Percentiles rank a stretch among this genome's conserved stretches.
Conservation (phyloP, 1,140 invertebrate species). For the Drosophila littoralis region DNA sequence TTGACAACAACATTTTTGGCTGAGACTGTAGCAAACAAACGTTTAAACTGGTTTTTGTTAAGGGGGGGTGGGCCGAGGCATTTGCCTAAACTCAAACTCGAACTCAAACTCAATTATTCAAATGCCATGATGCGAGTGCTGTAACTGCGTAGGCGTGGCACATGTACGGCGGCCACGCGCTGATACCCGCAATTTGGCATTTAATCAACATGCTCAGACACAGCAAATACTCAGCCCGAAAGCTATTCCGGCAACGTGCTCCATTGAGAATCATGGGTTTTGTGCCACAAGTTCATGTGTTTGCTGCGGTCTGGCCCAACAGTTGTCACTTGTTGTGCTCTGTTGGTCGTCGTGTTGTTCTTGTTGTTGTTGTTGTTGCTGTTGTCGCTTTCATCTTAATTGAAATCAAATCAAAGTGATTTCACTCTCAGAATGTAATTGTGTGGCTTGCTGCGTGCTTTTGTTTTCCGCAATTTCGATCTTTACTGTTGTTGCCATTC, state of each 20-base stretch:
- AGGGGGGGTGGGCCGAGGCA: no score
- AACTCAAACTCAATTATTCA: conserved; percentile 72
- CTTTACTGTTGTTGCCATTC: conserved; percentile 51
- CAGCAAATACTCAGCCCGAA: conserved; percentile 19
- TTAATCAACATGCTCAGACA: conserved; percentile 62
- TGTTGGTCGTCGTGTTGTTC: conserved; percentile 11
- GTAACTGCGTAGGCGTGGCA: conserved; percentile 38
- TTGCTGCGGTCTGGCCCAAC: conserved; percentile 46
- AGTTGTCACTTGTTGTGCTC: conserved; percentile 39
- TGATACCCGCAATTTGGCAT: conserved; percentile 73
- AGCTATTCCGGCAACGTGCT: conserved; percentile 31
- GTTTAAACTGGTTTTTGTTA: conserved; percentile 54
- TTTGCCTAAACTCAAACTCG: conserved; percentile 43
- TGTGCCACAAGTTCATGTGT: conserved; percentile 43
- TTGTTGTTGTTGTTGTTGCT: conserved; percentile 4
- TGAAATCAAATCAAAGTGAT: conserved; percentile 83
- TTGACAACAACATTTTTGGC: conserved; percentile 31
- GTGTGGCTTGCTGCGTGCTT: conserved; percentile 53
- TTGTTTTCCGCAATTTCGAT: conserved; percentile 32
- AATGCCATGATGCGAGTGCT: conserved; percentile 41
- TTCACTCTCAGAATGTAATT: conserved; percentile 75
- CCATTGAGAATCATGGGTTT: conserved; percentile 23
- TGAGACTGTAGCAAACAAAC: conserved; percentile 66
- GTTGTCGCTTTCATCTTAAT: conserved; percentile 73
- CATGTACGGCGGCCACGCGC: conserved; percentile 61